A percentile compares a stretch with the other conserved stretches of the same genome.
Evolutionary conservation across 2,888 invertebrate species (phyloP).

Genomic region (Dryobotodes eremita): DNA sequence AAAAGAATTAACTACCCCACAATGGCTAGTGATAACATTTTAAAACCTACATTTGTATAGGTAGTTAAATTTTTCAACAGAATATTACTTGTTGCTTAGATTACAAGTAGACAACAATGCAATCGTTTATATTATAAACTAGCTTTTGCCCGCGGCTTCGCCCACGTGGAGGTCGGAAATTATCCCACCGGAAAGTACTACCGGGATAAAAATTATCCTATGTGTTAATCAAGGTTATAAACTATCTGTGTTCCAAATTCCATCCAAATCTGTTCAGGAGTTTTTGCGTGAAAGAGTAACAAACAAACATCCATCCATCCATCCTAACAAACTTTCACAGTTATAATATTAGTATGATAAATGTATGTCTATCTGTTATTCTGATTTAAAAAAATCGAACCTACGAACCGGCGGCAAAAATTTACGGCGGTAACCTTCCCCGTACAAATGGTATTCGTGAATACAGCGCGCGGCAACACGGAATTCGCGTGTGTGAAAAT

Average conservation of each 20-base stretch:
- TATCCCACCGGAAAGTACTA: no score
- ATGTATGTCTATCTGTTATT: neutral
- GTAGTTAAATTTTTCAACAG: neutral
- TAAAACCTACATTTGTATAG: slow-evolving; percentile 3
- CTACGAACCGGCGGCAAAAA: neutral
- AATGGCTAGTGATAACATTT: slow-evolving; percentile 21
- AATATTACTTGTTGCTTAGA: slow-evolving; percentile 11
- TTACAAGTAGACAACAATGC: slow-evolving; percentile 4
- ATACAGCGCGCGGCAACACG: slow-evolving; percentile 25
- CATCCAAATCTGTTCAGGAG: no score
- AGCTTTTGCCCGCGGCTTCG: no score
- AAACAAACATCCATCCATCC: no score
- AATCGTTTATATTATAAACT: neutral
- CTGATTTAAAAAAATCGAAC: no score
- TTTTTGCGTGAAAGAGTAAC: no score
- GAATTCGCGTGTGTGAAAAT: slow-evolving; percentile 49
- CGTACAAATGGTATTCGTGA: slow-evolving; percentile 13
- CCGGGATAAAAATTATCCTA: no score
- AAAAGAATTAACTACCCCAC: neutral
- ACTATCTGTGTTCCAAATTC: no score
- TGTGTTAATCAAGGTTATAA: no score
- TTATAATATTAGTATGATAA: no score
- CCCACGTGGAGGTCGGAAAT: no score
- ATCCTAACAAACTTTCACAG: no score
- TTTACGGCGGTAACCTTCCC: slow-evolving; percentile 26